These are phyloP conservation scores for Todiramphus saurophagus DNA, from an alignment of 2,113 vertebrate genomes.

Conservation along the genomic window DNA sequence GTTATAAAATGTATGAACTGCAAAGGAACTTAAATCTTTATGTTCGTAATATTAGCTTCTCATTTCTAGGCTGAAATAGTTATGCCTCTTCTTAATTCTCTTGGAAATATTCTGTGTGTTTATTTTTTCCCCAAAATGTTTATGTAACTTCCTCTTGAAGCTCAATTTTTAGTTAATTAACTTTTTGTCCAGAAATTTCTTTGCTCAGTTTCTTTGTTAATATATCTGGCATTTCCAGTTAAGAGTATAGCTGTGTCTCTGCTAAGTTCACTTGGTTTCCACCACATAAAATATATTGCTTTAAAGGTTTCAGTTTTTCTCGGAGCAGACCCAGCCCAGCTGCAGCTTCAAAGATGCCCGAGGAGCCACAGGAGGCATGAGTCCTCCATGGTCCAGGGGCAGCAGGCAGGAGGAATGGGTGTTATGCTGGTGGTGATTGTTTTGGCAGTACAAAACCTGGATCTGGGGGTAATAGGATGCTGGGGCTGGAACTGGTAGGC, in stretches of 20 bases:
- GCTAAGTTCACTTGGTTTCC: background rate
- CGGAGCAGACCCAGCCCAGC: background rate
- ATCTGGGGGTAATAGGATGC: background rate
- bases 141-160: conserved; percentile 61
- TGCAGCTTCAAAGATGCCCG: background rate
- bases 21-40: conserved; percentile 60
- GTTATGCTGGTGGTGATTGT: rapidly evolving
- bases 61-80: conserved; percentile 51
- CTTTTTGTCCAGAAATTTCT: conserved; percentile 44
- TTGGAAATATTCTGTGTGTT: conserved; percentile 33
- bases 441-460: background rate
- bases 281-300: background rate
- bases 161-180: conserved; percentile 46
- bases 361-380: background rate
- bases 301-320: background rate
- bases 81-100: conserved; percentile 44
- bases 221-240: background rate
- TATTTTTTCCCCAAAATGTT: conserved; percentile 5
- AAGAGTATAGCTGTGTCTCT: background rate
- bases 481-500: rapidly evolving
- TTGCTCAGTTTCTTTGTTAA: conserved; percentile 1
- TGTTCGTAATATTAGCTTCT: conserved; percentile 54
- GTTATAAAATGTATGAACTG: conserved; percentile 61
- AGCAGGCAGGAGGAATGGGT: background rate
- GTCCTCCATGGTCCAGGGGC: background rate